phyloP scores from a whole-genome alignment of 2,797 vertebrate species.

The Nannoperca obscura region DNA sequence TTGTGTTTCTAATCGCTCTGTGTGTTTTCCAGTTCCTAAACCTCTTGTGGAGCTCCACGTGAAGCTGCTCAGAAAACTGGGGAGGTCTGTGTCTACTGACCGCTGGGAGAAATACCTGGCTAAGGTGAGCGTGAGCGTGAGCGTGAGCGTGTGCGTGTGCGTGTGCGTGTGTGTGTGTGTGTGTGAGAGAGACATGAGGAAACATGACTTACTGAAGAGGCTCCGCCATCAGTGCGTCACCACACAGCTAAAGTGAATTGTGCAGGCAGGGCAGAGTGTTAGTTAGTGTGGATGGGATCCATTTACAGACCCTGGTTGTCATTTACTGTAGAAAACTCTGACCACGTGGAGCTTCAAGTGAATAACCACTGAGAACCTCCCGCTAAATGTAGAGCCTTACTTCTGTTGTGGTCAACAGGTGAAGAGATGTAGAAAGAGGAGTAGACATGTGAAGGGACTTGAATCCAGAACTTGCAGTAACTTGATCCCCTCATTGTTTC shows the following conservation, averaged over 20 bases:
- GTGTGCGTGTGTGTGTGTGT: no score
- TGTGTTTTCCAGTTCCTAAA: constrained; percentile 88
- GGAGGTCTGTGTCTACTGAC: constrained; percentile 94
- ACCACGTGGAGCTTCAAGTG: background rate
- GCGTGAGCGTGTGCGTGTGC: no score
- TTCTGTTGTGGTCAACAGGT: background rate
- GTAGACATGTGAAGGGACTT: background rate
- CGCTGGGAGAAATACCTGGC: constrained; percentile 99
- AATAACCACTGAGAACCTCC: background rate
- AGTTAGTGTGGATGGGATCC: background rate
- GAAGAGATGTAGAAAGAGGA: background rate
- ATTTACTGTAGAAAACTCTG: background rate
- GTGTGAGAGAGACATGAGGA: background rate
- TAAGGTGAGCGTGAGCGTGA: constrained; percentile 84
- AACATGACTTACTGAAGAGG: background rate
- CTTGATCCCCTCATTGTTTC: constrained; percentile 25
- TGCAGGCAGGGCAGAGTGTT: background rate
- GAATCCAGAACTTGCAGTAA: background rate
- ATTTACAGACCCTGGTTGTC: background rate
- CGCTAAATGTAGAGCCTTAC: background rate
- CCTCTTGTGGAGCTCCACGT: constrained; percentile 96
- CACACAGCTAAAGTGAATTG: background rate
- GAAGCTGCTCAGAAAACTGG: constrained; percentile 97
- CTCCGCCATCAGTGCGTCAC: background rate
- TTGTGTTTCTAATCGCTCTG: constrained; percentile 2